phyloP scores from a whole-genome alignment of 2,888 invertebrate species.

The Petrophora chlorosata region DNA sequence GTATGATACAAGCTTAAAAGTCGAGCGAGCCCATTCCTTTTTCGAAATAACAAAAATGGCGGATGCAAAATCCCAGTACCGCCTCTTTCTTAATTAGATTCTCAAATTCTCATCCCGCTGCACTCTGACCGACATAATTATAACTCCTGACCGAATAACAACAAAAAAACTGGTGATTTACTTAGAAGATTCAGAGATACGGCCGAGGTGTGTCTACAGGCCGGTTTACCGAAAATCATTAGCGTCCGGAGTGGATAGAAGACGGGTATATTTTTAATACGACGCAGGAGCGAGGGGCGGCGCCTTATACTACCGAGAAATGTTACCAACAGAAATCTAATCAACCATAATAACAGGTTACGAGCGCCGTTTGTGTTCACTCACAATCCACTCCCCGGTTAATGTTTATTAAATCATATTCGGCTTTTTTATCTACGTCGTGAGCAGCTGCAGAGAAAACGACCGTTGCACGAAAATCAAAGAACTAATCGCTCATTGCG shows the following conservation, averaged over 20 bases:
- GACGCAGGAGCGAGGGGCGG: constrained; percentile 82
- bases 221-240: constrained; percentile 83
- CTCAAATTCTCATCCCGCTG: constrained; percentile 79
- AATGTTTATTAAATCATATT: constrained; percentile 82
- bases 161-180: constrained; percentile 77
- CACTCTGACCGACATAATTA: constrained; percentile 83
- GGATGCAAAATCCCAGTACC: constrained; percentile 65
- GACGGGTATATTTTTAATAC: constrained; percentile 81
- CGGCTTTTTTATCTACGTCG: constrained; percentile 64
- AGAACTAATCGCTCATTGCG: constrained; percentile 49
- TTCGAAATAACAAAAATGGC: constrained; percentile 60
- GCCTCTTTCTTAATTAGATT: constrained; percentile 82
- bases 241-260: constrained; percentile 76
- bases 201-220: constrained; percentile 72
- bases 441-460: constrained; percentile 63
- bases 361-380: constrained; percentile 77
- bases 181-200: constrained; percentile 78
- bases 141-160: constrained; percentile 77
- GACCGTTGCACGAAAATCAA: constrained; percentile 42
- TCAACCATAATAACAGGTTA: constrained; percentile 84
- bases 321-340: constrained; percentile 83
- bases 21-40: constrained; percentile 34
- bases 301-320: constrained; percentile 82
- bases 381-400: constrained; percentile 73
- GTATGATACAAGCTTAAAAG: constrained; percentile 37